Conservation (phyloP, 2,888 invertebrate genomes). For the Eudemis profundana region DNA sequence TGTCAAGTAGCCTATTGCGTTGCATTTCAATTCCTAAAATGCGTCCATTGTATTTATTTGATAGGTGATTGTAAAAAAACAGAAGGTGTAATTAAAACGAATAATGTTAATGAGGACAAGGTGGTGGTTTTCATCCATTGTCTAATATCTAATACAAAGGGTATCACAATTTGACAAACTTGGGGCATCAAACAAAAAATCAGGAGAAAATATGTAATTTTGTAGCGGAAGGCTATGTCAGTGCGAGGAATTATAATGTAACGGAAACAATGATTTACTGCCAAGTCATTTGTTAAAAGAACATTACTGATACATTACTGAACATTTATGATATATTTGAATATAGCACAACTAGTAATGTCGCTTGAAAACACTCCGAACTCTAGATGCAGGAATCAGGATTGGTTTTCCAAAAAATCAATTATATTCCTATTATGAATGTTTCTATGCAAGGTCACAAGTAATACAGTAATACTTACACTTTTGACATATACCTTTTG, state of each 20-base stretch:
- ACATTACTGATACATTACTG: not conserved
- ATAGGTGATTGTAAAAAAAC: not conserved
- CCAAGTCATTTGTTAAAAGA: slow-evolving; percentile 13
- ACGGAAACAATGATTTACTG: not conserved
- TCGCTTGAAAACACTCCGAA: not conserved
- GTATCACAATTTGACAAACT: not conserved
- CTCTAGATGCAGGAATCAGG: not conserved
- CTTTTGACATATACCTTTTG: not conserved
- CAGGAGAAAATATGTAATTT: not conserved
- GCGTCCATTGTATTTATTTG: too few relatives aligned
- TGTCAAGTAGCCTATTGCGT: too few relatives aligned
- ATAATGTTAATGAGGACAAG: slow-evolving; percentile 7
- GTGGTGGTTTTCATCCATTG: not conserved
- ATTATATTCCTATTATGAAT: not conserved
- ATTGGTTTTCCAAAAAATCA: not conserved
- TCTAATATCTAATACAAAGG: not conserved
- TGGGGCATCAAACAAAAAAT: not conserved
- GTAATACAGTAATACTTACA: slow-evolving; percentile 16
- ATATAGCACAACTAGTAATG: not conserved
- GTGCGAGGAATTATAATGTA: not conserved
- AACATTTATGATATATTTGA: not conserved
- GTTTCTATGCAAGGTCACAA: not conserved
- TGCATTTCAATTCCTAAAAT: too few relatives aligned
- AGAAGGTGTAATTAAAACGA: not conserved
- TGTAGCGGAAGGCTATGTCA: not conserved